Base-by-base conservation (phyloP, 2,888 invertebrate species). In the Syrista parreyssii region DNA sequence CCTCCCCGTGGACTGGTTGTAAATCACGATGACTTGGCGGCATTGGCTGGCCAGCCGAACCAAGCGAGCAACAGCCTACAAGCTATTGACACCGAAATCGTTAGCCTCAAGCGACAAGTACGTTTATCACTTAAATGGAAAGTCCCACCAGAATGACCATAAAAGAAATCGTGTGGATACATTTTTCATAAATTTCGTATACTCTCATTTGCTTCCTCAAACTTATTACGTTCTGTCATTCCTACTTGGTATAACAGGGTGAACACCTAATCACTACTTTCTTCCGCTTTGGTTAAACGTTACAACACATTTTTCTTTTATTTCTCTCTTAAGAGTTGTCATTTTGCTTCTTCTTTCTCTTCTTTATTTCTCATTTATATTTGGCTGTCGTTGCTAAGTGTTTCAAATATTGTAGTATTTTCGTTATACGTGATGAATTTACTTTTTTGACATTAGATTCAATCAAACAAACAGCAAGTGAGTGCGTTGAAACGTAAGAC, bases 1-100 rank as follows among this genome's bases (percentile, higher is more conserved):
- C 97, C 98, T 88, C 98, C 98, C 81, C 96, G 97, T 89, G 98
- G 98, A 92, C 98, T 99, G 96, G 97, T 97, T 94, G 97, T 99
- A 93, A 98, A 98, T 94, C 97, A 98, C 93, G 98, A 98, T 92
- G 98, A 98, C 94, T 94, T 99, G 92, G 96, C 97, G 86, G 95
- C 97, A 87, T 95, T 99, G 94, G 98, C 98, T 81, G 95, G 95
- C 83, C 95, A 95, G 86, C 95, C 95, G 79, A 93, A 93, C 90
- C 94, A 94, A 88, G 93, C 93, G 86, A 93, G 93, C 88, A 90
- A 92, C 90, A 95, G 98, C 93, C 95, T 99, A 89, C 96, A 96
- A 93, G 95, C 96, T 89, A 96, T 98, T 94, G 98, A 98, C 92
- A 95, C 97, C 91, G 98, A 98, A 93, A 96, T 98, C 91, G 95